These are phyloP conservation scores for Syrmaticus mikado DNA, from an alignment of 2,113 vertebrate species.

Conservation along the genomic window DNA sequence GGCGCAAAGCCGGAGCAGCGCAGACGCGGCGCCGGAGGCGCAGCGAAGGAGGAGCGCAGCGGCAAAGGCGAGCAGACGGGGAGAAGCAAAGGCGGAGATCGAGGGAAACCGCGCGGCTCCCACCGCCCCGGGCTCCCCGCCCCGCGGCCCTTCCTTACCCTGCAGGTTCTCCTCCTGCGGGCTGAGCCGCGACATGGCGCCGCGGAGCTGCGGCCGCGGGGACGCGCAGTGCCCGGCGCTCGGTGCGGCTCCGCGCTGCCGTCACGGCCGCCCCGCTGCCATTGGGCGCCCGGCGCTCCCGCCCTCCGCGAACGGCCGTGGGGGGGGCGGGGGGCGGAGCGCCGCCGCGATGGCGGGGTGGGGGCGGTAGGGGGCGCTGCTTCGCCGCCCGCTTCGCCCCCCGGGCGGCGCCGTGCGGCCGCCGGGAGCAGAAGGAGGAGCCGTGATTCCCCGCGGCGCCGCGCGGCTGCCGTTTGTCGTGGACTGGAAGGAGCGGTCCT, in stretches of 20 bases:
- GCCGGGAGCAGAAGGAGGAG: no score
- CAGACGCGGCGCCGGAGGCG: background rate
- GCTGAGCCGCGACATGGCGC: conserved; percentile 27
- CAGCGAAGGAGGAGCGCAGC: background rate
- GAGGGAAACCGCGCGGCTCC: background rate
- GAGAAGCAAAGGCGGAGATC: background rate
- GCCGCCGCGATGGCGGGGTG: no score
- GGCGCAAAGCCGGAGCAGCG: background rate
- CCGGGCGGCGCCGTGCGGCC: no score
- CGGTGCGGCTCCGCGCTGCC: no score
- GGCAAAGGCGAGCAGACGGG: fast-evolving
- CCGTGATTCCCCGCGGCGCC: no score
- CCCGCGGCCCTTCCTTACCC: conserved; percentile 67
- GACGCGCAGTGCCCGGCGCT: no score
- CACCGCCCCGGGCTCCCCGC: background rate
- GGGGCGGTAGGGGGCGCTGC: no score
- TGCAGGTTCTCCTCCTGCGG: conserved; percentile 78
- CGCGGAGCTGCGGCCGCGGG: background rate
- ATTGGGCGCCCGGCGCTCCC: background rate
- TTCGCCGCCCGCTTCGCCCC: no score
- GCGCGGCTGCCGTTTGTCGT: no score
- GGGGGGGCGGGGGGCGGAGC: no score
- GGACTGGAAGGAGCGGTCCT: no score
- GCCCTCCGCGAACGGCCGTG: background rate
- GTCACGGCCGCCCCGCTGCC: no score